A percentile compares a stretch with the other conserved stretches of the same genome.
Conservation (phyloP, 2,888 invertebrate genomes). For the Ormyrus labotus region DNA sequence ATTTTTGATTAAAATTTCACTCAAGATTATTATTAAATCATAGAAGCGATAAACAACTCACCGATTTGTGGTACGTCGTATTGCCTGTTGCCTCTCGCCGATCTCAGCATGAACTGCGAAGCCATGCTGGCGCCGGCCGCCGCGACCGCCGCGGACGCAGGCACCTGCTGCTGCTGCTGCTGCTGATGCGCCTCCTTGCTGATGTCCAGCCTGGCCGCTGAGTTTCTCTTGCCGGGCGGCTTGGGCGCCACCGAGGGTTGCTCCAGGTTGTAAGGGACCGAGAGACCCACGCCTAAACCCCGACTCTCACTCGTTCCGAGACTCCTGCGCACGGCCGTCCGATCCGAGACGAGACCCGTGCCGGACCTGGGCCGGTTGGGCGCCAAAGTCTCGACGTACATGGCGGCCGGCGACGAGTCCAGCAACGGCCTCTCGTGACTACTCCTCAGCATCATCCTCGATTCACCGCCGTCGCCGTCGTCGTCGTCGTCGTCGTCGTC, state of each 20-base stretch:
- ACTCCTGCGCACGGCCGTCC: background rate
- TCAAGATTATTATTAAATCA: too few relatives aligned
- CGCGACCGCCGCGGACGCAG: constrained; percentile 70
- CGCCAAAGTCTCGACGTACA: constrained; percentile 8
- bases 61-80: constrained; percentile 93
- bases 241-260: background rate
- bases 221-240: constrained; percentile 9
- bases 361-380: constrained; percentile 6
- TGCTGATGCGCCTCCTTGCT: constrained; percentile 56
- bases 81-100: constrained; percentile 78
- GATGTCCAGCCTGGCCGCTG: constrained; percentile 61
- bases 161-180: constrained; percentile 52
- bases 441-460: too few relatives aligned
- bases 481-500: constrained; percentile 11
- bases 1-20: too few relatives aligned
- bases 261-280: too few relatives aligned
- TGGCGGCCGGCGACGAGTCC: background rate
- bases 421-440: background rate
- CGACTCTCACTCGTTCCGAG: too few relatives aligned
- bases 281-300: too few relatives aligned
- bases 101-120: constrained; percentile 87
- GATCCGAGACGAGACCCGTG: background rate
- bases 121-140: constrained; percentile 78
- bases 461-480: background rate
- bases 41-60: constrained; percentile 69